Evolutionary conservation across 1,140 invertebrate species (phyloP).

Genomic region (Ceratitis capitata): DNA sequence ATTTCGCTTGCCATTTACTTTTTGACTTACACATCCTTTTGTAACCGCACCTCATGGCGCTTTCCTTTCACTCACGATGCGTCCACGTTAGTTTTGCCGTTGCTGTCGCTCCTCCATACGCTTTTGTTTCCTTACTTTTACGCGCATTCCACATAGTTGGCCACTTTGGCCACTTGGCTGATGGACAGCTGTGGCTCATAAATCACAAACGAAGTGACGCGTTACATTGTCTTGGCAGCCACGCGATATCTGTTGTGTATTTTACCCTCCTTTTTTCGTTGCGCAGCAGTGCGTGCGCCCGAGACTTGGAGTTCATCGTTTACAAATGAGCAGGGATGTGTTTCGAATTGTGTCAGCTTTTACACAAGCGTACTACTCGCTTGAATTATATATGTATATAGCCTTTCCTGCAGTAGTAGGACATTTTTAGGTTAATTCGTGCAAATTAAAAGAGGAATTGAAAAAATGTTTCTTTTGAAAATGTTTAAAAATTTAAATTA

Average conservation of each 20-base stretch:
- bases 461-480: too few species aligned
- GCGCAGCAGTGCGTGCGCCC: neutral
- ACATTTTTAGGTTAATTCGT: too few species aligned
- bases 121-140: neutral
- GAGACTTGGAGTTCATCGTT: neutral
- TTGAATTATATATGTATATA: too few species aligned
- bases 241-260: neutral
- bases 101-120: neutral
- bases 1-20: neutral
- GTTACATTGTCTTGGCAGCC: neutral
- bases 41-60: neutral
- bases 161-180: neutral
- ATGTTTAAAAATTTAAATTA: too few species aligned
- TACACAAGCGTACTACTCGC: neutral
- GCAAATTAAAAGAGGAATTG: too few species aligned
- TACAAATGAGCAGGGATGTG: too few species aligned
- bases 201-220: conserved; percentile 11
- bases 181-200: conserved; percentile 26
- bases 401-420: too few species aligned
- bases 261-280: too few species aligned
- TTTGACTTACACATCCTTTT: neutral
- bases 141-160: neutral
- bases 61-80: neutral
- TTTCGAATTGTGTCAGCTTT: too few species aligned
- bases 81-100: neutral